These are phyloP conservation scores for Catharus bicknelli DNA, from an alignment of 2,113 vertebrate species.

Conservation along the genomic window DNA sequence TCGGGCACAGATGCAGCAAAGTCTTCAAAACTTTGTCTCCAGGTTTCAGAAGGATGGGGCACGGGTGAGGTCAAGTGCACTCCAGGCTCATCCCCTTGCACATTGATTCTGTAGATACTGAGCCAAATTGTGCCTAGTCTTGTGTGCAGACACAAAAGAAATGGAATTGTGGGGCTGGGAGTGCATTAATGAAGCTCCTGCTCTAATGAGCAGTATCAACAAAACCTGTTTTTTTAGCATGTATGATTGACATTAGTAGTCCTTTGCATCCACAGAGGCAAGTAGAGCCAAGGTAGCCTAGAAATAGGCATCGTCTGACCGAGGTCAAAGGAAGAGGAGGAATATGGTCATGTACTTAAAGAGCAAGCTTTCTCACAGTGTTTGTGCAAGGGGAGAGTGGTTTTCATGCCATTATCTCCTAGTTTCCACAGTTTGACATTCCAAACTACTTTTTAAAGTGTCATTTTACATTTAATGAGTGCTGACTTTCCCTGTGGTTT, in stretches of 20 bases:
- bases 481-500: background rate
- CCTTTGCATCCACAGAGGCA: background rate
- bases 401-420: background rate
- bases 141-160: background rate
- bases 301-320: background rate
- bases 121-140: background rate
- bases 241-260: background rate
- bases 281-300: background rate
- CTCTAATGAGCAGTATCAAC: background rate
- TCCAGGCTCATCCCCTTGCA: background rate
- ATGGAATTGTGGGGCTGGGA: background rate
- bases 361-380: background rate
- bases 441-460: background rate
- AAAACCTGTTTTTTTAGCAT: background rate
- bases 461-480: background rate
- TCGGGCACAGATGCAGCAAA: fast-evolving
- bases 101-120: background rate
- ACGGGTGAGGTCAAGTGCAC: background rate
- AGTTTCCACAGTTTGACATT: background rate
- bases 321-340: background rate
- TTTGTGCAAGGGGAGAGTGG: background rate
- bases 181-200: background rate
- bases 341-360: background rate
- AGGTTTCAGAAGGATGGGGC: background rate
- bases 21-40: background rate